These are phyloP conservation scores for Pseudococcus jackbeardsleyi DNA, from an alignment of 2,888 invertebrate genomes.

Conservation along the genomic window DNA sequence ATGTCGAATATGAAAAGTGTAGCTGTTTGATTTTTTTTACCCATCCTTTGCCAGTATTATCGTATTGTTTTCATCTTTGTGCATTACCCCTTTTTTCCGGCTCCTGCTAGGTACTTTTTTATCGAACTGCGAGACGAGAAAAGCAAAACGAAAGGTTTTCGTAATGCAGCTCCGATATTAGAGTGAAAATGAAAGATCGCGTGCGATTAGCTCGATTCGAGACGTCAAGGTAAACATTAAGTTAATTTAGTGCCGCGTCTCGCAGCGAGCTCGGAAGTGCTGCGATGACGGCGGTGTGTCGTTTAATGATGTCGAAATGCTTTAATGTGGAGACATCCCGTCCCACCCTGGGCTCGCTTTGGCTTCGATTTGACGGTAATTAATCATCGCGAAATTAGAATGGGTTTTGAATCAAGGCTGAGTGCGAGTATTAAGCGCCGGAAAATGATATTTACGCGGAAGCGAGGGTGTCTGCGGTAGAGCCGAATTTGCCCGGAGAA, in stretches of 20 bases:
- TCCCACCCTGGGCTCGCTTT: background rate
- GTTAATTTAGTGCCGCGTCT: background rate
- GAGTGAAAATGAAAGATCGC: background rate
- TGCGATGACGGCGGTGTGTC: background rate
- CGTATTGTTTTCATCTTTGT: background rate
- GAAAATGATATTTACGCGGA: background rate
- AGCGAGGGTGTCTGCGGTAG: background rate
- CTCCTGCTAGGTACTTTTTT: background rate
- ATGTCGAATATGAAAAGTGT: background rate
- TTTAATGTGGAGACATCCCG: background rate
- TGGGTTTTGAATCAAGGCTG: background rate
- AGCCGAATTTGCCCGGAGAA: background rate
- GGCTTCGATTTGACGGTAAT: constrained; percentile 6
- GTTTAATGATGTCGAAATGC: constrained; percentile 12
- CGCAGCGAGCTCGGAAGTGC: background rate
- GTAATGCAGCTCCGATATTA: background rate
- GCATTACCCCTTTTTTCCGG: background rate
- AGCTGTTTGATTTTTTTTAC: background rate
- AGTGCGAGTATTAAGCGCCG: background rate
- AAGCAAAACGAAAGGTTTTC: background rate
- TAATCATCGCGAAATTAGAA: background rate
- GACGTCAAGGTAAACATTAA: constrained; percentile 17
- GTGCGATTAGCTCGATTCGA: constrained; percentile 17
- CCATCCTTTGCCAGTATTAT: background rate
- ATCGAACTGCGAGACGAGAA: background rate